Percentiles rank a stretch among this genome's conserved stretches.
These are phyloP conservation scores for Agrilus biguttatus DNA, from an alignment of 2,888 invertebrate genomes.

Conservation along the genomic window DNA sequence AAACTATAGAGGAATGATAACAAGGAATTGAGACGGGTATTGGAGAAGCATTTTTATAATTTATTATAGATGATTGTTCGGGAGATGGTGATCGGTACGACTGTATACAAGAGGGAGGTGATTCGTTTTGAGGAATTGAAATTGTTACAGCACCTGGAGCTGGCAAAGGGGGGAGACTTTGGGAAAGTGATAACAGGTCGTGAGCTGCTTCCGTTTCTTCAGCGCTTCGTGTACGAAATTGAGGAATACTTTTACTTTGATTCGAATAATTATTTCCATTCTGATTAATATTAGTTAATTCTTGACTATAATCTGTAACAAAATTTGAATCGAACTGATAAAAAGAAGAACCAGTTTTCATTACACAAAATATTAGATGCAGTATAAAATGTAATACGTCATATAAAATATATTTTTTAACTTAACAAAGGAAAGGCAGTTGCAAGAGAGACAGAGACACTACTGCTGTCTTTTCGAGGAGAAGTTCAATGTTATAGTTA, in stretches of 20 bases:
- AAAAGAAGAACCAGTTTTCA: too few relatives aligned
- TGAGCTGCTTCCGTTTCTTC: conserved; percentile 85
- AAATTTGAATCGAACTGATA: too few relatives aligned
- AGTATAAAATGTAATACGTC: too few relatives aligned
- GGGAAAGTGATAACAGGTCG: conserved; percentile 60
- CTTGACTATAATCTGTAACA: too few relatives aligned
- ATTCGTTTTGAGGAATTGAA: conserved; percentile 30
- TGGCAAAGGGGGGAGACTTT: conserved; percentile 61
- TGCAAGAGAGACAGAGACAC: too few relatives aligned
- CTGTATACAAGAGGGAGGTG: conserved; percentile 17
- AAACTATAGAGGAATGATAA: conserved; percentile 23
- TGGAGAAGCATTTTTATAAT: conserved; percentile 16
- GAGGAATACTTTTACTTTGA: conserved; percentile 26
- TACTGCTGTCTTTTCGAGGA: too few relatives aligned
- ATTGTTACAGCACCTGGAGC: conserved; percentile 54
- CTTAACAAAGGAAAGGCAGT: too few relatives aligned
- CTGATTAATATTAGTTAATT: too few relatives aligned
- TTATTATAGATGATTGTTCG: conserved; percentile 13
- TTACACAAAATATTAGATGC: too few relatives aligned
- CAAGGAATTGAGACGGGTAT: conserved; percentile 17
- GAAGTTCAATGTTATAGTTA: too few relatives aligned
- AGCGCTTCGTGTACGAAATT: conserved; percentile 42
- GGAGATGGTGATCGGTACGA: conserved; percentile 22
- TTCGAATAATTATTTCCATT: too few relatives aligned
- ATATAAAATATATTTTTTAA: too few relatives aligned